Evolutionary conservation across 2,888 invertebrate species (phyloP), one percentile per base, ranked within the genome.

Genomic region (Diloba caeruleocephala): DNA sequence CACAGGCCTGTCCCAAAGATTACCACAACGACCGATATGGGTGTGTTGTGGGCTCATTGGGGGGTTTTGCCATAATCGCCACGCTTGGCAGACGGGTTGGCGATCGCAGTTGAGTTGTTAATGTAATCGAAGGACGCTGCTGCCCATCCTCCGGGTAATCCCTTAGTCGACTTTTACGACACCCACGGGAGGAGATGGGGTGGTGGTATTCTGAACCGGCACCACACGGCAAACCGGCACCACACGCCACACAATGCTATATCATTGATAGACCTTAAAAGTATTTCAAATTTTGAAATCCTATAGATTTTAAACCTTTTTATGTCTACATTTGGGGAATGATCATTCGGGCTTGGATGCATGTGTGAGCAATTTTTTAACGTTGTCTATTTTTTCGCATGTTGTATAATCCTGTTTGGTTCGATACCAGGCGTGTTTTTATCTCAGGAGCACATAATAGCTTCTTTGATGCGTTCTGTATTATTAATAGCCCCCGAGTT

Each of bases 361-460:
- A 28, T 7, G 21, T 33, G 26, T 21, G 10, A 15, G 10, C 9
- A 46, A 28, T 26, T 28, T 33, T 52, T 42, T 34, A 32, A 33
- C 42, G 21, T 37, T 41, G 12, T 28, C 34, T 38, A 52, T 64
- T 64, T 60, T 65, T 69, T 62, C 28, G 33, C 19, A 7, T 54
- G 9, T 50, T 44, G 39, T 28, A 66, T 60, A 58, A 56, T 58
- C 51, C 36, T 52, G 46, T 57, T 48, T 48, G 49, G 59, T 65
- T 61, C 58, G 70, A 61, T 63, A 63, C 45, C 34, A 48, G 46
- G 39, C 32, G 37, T 55, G 46, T 74, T 70, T 79, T 78, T 78
- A 77, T 80, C 75, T 65, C 38, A 32, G 41, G 37, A 54, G 38
- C 55, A 38, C 15, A 76, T 72, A 77, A 74, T 68, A 60, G 59